Percentiles rank a stretch among this genome's conserved stretches.
Conservation (phyloP, 2,113 vertebrate species). For the Sphyrna mokarran region DNA sequence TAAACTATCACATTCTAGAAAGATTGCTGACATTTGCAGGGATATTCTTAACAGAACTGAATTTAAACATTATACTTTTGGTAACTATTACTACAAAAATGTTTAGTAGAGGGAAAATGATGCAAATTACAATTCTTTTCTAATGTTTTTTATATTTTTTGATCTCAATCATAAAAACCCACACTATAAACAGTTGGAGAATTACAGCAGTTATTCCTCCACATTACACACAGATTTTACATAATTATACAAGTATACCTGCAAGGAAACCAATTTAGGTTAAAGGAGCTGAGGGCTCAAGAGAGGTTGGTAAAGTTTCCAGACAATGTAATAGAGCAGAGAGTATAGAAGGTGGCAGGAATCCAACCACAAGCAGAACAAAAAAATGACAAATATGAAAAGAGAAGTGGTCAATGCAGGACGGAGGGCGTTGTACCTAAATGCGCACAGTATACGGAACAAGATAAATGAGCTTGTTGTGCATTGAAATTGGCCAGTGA, state of each 20-base stretch:
- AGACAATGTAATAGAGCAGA: too few species aligned
- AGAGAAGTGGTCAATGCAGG: too few species aligned
- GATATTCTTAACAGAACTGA: neutral
- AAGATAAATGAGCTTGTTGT: too few species aligned
- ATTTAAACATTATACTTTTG: neutral
- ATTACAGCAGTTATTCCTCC: neutral
- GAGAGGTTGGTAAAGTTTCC: too few species aligned
- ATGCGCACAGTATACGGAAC: too few species aligned
- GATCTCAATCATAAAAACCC: neutral
- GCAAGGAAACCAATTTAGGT: neutral
- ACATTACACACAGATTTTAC: neutral
- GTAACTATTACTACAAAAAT: neutral
- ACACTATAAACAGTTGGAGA: neutral
- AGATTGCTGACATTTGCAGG: neutral
- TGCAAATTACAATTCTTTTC: neutral
- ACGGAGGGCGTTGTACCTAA: too few species aligned
- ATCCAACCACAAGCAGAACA: too few species aligned
- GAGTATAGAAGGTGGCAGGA: too few species aligned
- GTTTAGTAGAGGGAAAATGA: neutral
- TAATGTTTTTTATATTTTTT: neutral
- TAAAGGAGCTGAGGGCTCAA: too few species aligned
- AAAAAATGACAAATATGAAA: too few species aligned
- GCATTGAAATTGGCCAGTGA: too few species aligned
- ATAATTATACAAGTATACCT: neutral
- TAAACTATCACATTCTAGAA: neutral